Conservation (phyloP, 2,888 invertebrate species). For the Drosophila birchii region DNA sequence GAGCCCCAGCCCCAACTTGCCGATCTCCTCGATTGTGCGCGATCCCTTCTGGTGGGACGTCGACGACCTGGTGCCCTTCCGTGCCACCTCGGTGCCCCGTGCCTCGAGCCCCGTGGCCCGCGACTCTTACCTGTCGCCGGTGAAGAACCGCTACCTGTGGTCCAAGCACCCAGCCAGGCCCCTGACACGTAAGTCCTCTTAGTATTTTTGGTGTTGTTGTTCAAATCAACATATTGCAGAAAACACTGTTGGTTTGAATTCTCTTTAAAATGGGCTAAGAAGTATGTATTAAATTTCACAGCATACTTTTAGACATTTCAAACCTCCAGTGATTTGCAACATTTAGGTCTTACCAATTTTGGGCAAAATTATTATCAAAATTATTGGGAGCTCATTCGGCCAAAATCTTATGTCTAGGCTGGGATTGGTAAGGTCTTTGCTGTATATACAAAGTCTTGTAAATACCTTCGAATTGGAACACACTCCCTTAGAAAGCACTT, state of each 20-base stretch:
- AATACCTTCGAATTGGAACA: constrained; percentile 27
- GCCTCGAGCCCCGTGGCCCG: constrained; percentile 90
- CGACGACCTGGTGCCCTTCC: constrained; percentile 92
- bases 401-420: not conserved
- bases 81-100: constrained; percentile 86
- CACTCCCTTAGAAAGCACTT: constrained; percentile 9
- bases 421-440: constrained; percentile 34
- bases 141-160: constrained; percentile 96
- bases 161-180: constrained; percentile 95
- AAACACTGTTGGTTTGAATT: not conserved
- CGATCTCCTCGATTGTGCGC: constrained; percentile 92
- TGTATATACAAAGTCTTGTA: constrained; percentile 43
- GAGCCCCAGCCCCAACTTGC: constrained; percentile 91
- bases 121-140: constrained; percentile 95
- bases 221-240: not conserved
- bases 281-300: not conserved
- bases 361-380: not conserved
- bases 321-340: not conserved
- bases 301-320: not conserved
- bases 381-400: not conserved
- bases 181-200: constrained; percentile 89
- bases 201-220: too few relatives aligned
- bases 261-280: not conserved
- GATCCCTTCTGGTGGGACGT: constrained; percentile 96
- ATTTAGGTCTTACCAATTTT: constrained; percentile 36